Percentiles rank a stretch among this genome's conserved stretches.
Evolutionary conservation across 2,888 invertebrate genomes (phyloP).

Genomic region (Sacculina carcini): DNA sequence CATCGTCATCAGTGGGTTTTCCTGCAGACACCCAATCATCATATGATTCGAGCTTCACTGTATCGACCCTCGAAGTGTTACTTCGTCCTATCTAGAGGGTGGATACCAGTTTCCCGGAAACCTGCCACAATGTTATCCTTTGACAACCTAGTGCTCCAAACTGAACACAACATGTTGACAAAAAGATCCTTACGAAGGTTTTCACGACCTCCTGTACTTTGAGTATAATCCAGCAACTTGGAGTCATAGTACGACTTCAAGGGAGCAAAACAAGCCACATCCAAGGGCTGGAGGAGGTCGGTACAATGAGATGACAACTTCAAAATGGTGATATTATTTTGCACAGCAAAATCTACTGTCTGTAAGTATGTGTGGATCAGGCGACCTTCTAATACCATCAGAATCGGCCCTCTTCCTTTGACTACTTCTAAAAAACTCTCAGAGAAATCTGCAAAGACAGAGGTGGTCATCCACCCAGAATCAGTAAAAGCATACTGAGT

Average conservation of each 20-base stretch:
- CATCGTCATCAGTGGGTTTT: no score
- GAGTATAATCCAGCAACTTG: no score
- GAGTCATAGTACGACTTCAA: no score
- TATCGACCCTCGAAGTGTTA: no score
- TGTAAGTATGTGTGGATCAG: not conserved
- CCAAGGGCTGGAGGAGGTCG: constrained; percentile 6
- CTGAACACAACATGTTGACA: constrained; percentile 3
- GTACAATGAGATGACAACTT: constrained; percentile 6
- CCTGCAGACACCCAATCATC: not conserved
- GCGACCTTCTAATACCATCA: constrained; percentile 6
- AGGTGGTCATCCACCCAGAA: no score
- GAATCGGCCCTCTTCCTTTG: not conserved
- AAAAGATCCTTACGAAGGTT: constrained; percentile 1
- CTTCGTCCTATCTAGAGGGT: not conserved
- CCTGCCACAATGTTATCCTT: no score
- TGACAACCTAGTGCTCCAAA: constrained; percentile 4
- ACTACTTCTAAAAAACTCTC: not conserved
- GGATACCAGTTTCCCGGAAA: constrained; percentile 1
- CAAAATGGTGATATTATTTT: constrained; percentile 6
- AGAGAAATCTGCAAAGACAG: not conserved
- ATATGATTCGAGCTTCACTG: constrained; percentile 1
- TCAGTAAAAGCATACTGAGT: constrained; percentile 7
- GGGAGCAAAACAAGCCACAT: constrained; percentile 6
- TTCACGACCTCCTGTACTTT: not conserved
- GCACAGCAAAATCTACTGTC: not conserved